phyloP scores from a whole-genome alignment of 2,797 vertebrate species.

The Lycodopsis pacificus region DNA sequence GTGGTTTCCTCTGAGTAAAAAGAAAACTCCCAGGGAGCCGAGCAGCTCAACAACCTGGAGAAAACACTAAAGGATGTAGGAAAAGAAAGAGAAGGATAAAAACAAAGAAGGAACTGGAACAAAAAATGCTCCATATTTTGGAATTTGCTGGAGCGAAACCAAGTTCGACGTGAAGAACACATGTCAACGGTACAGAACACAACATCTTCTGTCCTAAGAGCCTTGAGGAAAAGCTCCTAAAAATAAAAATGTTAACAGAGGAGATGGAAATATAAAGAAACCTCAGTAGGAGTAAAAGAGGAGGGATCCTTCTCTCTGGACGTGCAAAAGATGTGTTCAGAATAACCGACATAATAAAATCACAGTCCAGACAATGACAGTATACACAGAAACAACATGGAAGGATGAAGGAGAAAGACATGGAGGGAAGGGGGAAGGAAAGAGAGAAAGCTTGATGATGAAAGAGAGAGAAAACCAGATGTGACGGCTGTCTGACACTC shows the following conservation, averaged over 20 bases:
- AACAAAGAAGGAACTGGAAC: accelerated
- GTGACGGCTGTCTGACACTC: neutral
- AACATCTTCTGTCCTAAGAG: neutral
- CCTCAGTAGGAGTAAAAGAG: neutral
- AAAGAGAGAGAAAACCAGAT: neutral
- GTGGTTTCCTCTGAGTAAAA: conserved; percentile 29
- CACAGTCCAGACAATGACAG: neutral
- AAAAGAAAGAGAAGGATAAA: neutral
- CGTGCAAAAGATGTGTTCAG: neutral
- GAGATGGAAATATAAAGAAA: too few species aligned
- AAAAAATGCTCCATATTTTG: neutral
- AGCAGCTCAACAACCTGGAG: neutral
- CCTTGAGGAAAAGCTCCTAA: neutral
- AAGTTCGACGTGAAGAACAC: neutral
- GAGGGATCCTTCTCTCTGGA: neutral
- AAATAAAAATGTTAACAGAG: neutral
- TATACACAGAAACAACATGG: neutral
- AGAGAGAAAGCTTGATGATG: neutral
- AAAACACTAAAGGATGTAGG: neutral
- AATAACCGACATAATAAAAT: neutral
- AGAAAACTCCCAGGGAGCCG: conserved; percentile 13
- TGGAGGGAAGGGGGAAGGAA: too few species aligned
- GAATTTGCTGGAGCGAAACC: neutral
- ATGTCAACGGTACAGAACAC: neutral
- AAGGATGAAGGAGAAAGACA: neutral